phyloP scores from a whole-genome alignment of 2,113 vertebrate species.

The Lophius piscatorius region DNA sequence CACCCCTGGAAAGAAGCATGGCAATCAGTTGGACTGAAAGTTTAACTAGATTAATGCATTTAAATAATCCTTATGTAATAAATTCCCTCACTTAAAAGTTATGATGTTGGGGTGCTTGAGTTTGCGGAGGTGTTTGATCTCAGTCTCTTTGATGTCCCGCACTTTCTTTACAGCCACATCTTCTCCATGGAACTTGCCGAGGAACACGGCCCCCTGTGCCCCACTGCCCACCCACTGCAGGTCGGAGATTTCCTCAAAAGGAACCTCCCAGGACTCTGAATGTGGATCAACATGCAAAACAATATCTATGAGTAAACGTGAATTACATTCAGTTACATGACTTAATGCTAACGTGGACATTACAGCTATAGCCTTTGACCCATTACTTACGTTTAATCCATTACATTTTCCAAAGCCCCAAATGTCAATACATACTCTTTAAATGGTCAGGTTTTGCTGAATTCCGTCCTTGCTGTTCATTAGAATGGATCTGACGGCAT shows the following conservation, averaged over 20 bases:
- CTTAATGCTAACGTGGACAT: neutral
- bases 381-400: slow-evolving; percentile 15
- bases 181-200: slow-evolving; percentile 92
- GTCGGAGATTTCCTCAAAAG: slow-evolving; percentile 98
- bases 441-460: slow-evolving; percentile 2
- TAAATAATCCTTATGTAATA: neutral
- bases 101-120: slow-evolving; percentile 97
- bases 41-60: neutral
- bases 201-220: slow-evolving; percentile 93
- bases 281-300: slow-evolving; percentile 29
- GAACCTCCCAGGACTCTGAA: slow-evolving; percentile 91
- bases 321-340: neutral
- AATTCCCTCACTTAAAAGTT: slow-evolving; percentile 91
- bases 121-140: slow-evolving; percentile 94
- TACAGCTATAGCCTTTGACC: neutral
- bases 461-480: slow-evolving; percentile 19
- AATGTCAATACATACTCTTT: slow-evolving; percentile 27
- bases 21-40: neutral
- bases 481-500: slow-evolving; percentile 14
- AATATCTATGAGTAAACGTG: slow-evolving; percentile 3
- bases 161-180: slow-evolving; percentile 96
- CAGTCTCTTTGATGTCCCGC: slow-evolving; percentile 92
- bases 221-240: slow-evolving; percentile 98
- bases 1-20: slow-evolving; percentile 81
- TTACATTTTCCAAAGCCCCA: slow-evolving; percentile 3